Evolutionary conservation across 2,113 vertebrate genomes (phyloP).

Genomic region (Collichthys lucidus): DNA sequence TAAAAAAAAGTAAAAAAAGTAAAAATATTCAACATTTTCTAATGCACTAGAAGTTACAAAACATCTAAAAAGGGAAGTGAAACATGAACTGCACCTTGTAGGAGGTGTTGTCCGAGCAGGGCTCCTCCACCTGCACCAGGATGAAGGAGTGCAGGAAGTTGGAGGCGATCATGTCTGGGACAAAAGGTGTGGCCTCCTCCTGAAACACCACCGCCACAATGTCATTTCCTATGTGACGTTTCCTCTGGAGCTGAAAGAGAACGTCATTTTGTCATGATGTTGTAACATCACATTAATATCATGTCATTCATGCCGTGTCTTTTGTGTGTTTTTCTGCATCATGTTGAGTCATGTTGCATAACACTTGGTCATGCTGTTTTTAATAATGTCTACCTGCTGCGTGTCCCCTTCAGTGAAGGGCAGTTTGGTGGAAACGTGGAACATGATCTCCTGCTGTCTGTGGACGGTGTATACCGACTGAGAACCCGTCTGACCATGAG

Average conservation of each 20-base stretch:
- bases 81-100: slow-evolving; percentile 87
- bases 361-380: background rate
- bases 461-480: slow-evolving; percentile 94
- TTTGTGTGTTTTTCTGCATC: background rate
- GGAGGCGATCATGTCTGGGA: slow-evolving; percentile 97
- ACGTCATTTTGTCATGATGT: too few relatives aligned
- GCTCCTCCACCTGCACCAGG: slow-evolving; percentile 90
- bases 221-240: slow-evolving; percentile 97
- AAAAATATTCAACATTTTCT: background rate
- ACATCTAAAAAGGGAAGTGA: background rate
- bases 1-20: background rate
- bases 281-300: too few relatives aligned
- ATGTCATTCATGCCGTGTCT: background rate
- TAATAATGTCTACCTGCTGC: slow-evolving; percentile 87
- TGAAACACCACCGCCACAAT: slow-evolving; percentile 95
- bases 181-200: slow-evolving; percentile 95
- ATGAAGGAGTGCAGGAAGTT: slow-evolving; percentile 97
- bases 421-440: slow-evolving; percentile 96
- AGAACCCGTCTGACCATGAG: slow-evolving; percentile 92
- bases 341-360: background rate
- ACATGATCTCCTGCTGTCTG: slow-evolving; percentile 95
- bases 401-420: slow-evolving; percentile 93
- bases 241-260: slow-evolving; percentile 90
- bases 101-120: slow-evolving; percentile 67
- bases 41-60: background rate